phyloP scores from a whole-genome alignment of 2,797 vertebrate species.

The Allobates femoralis region DNA sequence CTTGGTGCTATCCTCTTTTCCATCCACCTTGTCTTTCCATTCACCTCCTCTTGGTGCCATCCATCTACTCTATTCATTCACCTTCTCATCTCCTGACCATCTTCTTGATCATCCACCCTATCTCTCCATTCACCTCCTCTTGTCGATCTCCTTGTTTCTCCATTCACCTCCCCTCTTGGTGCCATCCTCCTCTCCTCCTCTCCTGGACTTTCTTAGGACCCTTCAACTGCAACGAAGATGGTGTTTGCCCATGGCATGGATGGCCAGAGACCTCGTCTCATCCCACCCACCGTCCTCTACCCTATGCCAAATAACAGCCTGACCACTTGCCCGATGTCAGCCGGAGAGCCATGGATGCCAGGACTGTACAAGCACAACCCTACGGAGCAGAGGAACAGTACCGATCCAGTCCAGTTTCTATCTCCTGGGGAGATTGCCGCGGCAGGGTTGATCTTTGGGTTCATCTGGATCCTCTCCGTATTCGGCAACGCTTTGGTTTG shows the following conservation, averaged over 20 bases:
- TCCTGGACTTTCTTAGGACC: slow-evolving; percentile 64
- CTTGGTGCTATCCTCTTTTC: no score
- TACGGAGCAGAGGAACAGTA: slow-evolving; percentile 71
- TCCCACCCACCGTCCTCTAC: slow-evolving; percentile 70
- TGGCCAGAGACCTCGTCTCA: slow-evolving; percentile 69
- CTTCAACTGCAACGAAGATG: slow-evolving; percentile 16
- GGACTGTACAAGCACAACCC: slow-evolving; percentile 62
- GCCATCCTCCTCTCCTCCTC: background rate
- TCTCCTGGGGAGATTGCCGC: slow-evolving; percentile 77
- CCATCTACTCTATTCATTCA: no score
- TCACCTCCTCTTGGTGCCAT: no score
- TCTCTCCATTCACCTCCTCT: background rate
- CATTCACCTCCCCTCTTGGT: background rate
- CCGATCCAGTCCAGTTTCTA: slow-evolving; percentile 69
- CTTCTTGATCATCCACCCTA: no score
- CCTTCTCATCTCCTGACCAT: no score
- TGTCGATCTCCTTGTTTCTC: no score
- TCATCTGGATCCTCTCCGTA: slow-evolving; percentile 87
- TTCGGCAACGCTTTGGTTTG: slow-evolving; percentile 91
- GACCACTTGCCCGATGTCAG: slow-evolving; percentile 66
- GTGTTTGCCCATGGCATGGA: slow-evolving; percentile 69
- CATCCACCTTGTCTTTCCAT: no score
- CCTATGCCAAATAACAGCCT: slow-evolving; percentile 79
- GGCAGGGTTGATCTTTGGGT: slow-evolving; percentile 79
- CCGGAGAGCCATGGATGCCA: slow-evolving; percentile 57